Conservation (phyloP, 2,888 invertebrate genomes). For the Meloe dianella region DNA sequence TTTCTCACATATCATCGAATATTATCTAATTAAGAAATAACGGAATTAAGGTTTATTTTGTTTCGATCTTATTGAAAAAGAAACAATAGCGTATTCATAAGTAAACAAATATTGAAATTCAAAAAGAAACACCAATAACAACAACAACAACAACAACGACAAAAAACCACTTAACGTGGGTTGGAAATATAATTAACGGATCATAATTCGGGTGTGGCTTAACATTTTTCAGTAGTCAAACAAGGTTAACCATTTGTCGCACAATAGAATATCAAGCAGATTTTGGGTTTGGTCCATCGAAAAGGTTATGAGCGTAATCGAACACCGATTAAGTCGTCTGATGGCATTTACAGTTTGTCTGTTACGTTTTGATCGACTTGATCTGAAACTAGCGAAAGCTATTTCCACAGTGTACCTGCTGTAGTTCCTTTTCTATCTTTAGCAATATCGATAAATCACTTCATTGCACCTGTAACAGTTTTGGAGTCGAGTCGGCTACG, state of each 20-base stretch:
- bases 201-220: slow-evolving; percentile 1
- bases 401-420: too few relatives aligned
- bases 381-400: too few relatives aligned
- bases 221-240: slow-evolving; percentile 3
- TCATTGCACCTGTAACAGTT: too few relatives aligned
- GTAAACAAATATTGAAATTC: background rate
- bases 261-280: slow-evolving; percentile 6
- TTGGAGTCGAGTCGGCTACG: too few relatives aligned
- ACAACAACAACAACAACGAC: background rate
- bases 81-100: background rate
- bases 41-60: background rate
- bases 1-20: background rate
- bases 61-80: background rate
- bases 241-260: slow-evolving; percentile 6
- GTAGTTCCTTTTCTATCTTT: too few relatives aligned
- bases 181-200: background rate
- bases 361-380: background rate
- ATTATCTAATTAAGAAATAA: slow-evolving; percentile 3
- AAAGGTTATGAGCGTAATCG: slow-evolving; percentile 1
- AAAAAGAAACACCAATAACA: background rate
- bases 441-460: too few relatives aligned
- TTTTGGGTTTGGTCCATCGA: slow-evolving; percentile 5
- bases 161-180: background rate
- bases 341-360: background rate
- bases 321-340: background rate